Evolutionary conservation across 2,888 invertebrate genomes (phyloP).

Genomic region (Girardia tigrina): DNA sequence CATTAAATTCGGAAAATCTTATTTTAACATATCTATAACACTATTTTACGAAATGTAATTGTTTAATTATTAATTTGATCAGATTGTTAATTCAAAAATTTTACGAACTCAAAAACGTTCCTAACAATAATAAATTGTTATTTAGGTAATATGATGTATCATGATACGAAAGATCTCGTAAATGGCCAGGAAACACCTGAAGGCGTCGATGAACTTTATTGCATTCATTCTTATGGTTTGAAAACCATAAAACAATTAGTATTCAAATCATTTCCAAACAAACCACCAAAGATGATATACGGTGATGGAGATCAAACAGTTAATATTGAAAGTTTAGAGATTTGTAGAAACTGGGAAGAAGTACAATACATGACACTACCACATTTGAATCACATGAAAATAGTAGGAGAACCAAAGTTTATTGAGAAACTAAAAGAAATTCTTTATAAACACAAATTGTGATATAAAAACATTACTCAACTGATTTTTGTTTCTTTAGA

Average conservation of each 20-base stretch:
- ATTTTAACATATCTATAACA: too few species aligned
- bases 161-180: neutral
- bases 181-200: too few species aligned
- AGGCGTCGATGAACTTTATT: conserved; percentile 8
- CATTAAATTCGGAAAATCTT: too few species aligned
- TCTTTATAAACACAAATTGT: neutral
- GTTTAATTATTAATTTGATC: too few species aligned
- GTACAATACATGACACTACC: neutral
- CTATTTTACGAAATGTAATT: too few species aligned
- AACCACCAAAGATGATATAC: neutral
- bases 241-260: neutral
- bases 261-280: neutral
- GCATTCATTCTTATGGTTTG: neutral
- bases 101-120: too few species aligned
- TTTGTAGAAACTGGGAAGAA: neutral
- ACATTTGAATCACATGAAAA: neutral
- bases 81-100: too few species aligned
- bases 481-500: too few species aligned
- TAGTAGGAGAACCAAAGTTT: neutral
- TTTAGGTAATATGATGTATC: neutral
- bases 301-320: neutral
- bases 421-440: neutral
- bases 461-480: too few species aligned
- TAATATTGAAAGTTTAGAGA: neutral
- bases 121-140: too few species aligned